phyloP scores from a whole-genome alignment of 2,888 invertebrate species.

The Lasioglossum oenotherae region DNA sequence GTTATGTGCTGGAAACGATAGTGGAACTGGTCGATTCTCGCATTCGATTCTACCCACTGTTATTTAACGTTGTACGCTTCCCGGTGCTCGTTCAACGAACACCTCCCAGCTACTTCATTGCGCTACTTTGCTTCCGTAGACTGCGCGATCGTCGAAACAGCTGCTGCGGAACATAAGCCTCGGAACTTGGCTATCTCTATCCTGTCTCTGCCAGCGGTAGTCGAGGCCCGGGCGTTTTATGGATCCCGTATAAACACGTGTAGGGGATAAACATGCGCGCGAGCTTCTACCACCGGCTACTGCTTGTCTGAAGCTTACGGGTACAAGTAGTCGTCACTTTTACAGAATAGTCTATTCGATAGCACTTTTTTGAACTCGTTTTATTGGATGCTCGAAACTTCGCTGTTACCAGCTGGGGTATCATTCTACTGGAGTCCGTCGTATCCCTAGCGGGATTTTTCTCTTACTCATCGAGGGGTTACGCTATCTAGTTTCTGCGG shows the following conservation, averaged over 20 bases:
- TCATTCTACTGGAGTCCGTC: not conserved
- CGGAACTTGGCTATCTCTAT: slow-evolving; percentile 7
- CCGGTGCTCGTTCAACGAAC: not conserved
- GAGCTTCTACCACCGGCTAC: not conserved
- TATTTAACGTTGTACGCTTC: not conserved
- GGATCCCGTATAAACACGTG: slow-evolving; percentile 9
- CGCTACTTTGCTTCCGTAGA: slow-evolving; percentile 1
- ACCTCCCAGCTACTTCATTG: slow-evolving; percentile 17
- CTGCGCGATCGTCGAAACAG: slow-evolving; percentile 1
- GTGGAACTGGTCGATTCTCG: slow-evolving; percentile 1
- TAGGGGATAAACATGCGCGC: not conserved
- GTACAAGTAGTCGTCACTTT: not conserved
- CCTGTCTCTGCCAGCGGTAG: not conserved
- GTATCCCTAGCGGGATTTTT: not conserved
- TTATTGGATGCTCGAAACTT: not conserved
- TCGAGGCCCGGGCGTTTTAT: not conserved
- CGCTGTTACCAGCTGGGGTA: not conserved
- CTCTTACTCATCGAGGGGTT: not conserved
- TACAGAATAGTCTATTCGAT: not conserved
- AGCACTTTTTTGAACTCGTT: not conserved
- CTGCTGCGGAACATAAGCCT: slow-evolving; percentile 16
- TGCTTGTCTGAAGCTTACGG: not conserved
- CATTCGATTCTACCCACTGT: slow-evolving; percentile 24
- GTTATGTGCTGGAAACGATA: slow-evolving; percentile 1
- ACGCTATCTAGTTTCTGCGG: not conserved